These are phyloP conservation scores for Muraenolepis orangiensis DNA, from an alignment of 2,797 vertebrate species.

Conservation along the genomic window DNA sequence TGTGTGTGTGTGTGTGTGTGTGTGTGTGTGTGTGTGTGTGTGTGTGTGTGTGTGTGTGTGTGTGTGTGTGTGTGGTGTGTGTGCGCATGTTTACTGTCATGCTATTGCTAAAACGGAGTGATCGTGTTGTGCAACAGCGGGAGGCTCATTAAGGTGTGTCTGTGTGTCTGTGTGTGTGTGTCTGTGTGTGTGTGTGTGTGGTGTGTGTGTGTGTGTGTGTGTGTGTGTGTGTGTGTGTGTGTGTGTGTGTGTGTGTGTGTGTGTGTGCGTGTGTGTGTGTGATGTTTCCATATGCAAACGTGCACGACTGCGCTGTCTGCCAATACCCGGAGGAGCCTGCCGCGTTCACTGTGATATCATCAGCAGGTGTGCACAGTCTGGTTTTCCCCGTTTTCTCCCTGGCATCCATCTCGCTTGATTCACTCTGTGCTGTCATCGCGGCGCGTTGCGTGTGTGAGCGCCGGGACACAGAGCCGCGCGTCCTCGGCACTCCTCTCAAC, in stretches of 20 bases:
- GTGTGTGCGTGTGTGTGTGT: neutral
- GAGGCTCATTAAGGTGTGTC: neutral
- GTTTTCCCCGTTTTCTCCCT: conserved; percentile 29
- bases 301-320: neutral
- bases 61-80: neutral
- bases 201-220: neutral
- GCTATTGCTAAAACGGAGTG: conserved; percentile 1
- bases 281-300: neutral
- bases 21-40: neutral
- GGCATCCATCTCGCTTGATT: conserved; percentile 40
- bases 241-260: neutral
- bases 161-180: neutral
- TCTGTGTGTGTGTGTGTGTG: neutral
- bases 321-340: conserved; percentile 25
- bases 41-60: neutral
- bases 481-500: conserved; percentile 26
- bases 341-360: conserved; percentile 41
- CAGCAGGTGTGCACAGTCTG: conserved; percentile 54
- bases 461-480: too few species aligned
- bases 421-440: conserved; percentile 40
- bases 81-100: conserved; percentile 1
- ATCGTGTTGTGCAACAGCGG: neutral
- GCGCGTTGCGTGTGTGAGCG: too few species aligned
- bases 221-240: neutral
- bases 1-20: neutral